These are phyloP conservation scores for Carcinoscorpius rotundicauda DNA, from an alignment of 1,140 invertebrate genomes.

Conservation along the genomic window DNA sequence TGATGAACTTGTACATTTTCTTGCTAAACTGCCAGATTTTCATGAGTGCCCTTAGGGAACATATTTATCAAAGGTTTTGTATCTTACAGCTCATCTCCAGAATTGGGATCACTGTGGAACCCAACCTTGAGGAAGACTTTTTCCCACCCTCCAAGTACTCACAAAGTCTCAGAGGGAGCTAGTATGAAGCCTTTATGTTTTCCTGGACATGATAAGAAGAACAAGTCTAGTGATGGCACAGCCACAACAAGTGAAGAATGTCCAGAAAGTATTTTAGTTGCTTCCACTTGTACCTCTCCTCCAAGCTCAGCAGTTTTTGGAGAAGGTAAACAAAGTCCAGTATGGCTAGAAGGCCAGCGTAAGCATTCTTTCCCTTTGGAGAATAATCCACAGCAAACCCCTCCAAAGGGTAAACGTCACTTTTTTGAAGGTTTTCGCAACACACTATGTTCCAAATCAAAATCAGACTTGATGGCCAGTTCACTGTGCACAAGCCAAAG, in stretches of 20 bases:
- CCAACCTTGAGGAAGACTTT: background rate
- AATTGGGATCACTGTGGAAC: background rate
- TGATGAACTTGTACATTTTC: no score
- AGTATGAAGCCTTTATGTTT: no score
- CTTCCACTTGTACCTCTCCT: background rate
- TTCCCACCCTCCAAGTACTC: background rate
- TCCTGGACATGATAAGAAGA: no score
- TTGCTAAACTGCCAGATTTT: no score
- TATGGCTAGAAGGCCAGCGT: background rate
- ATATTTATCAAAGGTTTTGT: no score
- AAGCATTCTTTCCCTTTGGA: background rate
- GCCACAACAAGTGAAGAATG: background rate
- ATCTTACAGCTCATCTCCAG: background rate
- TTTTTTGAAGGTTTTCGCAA: constrained; percentile 46
- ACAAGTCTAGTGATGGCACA: no score
- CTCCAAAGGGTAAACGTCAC: constrained; percentile 28
- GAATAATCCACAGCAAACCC: constrained; percentile 4
- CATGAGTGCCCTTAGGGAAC: no score
- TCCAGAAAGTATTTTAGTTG: background rate
- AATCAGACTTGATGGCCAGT: constrained; percentile 18
- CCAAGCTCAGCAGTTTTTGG: background rate
- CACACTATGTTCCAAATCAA: constrained; percentile 36
- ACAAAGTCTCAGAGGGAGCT: background rate
- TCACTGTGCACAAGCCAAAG: background rate
- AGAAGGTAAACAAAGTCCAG: background rate